Evolutionary conservation across 1,140 invertebrate genomes (phyloP).

Genomic region (Pararge aegeria): DNA sequence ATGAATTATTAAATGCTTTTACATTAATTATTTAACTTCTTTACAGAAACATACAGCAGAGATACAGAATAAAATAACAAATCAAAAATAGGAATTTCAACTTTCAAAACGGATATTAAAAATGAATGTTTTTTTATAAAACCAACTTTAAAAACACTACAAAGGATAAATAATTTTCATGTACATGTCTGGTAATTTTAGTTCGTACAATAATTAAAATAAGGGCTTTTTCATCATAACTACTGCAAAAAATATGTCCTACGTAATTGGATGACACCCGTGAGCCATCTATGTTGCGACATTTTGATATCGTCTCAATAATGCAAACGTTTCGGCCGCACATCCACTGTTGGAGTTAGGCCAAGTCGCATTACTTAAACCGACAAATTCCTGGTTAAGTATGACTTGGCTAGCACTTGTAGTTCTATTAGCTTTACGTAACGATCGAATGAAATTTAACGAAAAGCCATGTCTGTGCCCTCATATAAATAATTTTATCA

Average conservation of each 20-base stretch:
- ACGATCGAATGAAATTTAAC: slow-evolving; percentile 14
- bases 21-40: no score
- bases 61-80: no score
- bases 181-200: no score
- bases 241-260: not conserved
- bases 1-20: no score
- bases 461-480: not conserved
- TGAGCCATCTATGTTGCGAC: slow-evolving; percentile 4
- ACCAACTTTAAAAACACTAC: no score
- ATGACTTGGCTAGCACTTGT: slow-evolving; percentile 42
- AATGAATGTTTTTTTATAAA: no score
- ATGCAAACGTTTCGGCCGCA: slow-evolving; percentile 20
- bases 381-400: slow-evolving; percentile 43
- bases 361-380: slow-evolving; percentile 41
- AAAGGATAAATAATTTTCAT: no score
- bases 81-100: no score
- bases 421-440: slow-evolving; percentile 33
- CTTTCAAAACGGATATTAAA: no score
- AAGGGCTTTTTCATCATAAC: no score
- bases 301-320: slow-evolving; percentile 33
- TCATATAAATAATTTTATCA: not conserved
- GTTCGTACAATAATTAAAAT: no score
- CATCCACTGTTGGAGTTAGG: slow-evolving; percentile 28
- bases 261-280: not conserved
- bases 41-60: no score